Conservation (phyloP, 2,113 vertebrate genomes). For the Odontophorus gujanensis region DNA sequence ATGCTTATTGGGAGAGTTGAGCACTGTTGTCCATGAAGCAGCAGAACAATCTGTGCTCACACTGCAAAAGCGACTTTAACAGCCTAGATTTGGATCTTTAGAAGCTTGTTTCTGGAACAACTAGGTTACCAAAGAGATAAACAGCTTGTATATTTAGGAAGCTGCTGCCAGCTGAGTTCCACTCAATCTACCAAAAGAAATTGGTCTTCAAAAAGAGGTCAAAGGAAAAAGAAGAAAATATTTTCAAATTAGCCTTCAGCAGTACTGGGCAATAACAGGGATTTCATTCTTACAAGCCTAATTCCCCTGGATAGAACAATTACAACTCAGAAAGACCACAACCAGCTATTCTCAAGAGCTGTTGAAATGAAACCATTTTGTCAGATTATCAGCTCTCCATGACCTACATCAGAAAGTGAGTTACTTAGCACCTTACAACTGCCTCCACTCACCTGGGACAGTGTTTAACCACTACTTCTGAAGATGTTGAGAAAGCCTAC, state of each 20-base stretch:
- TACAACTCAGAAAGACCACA: neutral
- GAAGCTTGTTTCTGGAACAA: neutral
- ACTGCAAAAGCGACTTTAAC: neutral
- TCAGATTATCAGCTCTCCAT: neutral
- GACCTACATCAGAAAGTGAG: neutral
- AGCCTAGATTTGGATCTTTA: neutral
- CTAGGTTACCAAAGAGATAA: neutral
- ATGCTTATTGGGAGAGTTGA: neutral
- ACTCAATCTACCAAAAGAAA: neutral
- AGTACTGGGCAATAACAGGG: neutral
- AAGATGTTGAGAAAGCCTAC: neutral
- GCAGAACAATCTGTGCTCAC: neutral
- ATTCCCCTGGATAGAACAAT: neutral
- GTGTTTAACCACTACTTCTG: fast-evolving
- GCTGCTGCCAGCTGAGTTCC: neutral
- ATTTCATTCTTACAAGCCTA: neutral
- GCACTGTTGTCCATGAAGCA: neutral
- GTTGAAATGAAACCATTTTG: neutral
- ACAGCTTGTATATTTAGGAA: neutral
- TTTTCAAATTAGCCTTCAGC: neutral
- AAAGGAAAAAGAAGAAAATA: neutral
- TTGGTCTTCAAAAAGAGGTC: neutral
- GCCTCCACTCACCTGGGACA: neutral
- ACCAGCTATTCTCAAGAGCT: neutral
- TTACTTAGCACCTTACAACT: neutral